Base-by-base conservation (phyloP, 2,797 vertebrate species). In the Hydrophis major region DNA sequence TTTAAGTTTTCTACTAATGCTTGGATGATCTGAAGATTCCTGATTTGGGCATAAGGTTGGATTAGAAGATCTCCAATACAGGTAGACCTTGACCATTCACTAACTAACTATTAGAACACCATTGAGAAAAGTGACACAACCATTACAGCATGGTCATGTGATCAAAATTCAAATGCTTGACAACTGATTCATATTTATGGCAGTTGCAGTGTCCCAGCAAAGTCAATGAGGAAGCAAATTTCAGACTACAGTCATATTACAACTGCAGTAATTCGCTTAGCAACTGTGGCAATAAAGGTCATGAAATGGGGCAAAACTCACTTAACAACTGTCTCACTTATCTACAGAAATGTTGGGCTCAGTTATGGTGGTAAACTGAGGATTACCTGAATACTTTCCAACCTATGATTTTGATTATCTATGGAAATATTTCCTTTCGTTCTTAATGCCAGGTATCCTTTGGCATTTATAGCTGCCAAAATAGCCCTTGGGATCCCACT, bases 401-500 rank as follows among this genome's bases (percentile, higher is more conserved):
- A 25, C 37, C 37, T 25, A 18, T 83, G 56, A 89, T 32, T 25
- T 57, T 28, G 10, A 16, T 56, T 8, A 92, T 1, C 55, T 50
- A 32, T 61, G 1, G 83, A 95, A 20, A 47, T 92, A 42, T 50
- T 47, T 8, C 59, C 55, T 56, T 90, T 0, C 63, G 25, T 0
- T 93, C 3, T 95, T 89, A 92, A 6, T 95, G 91, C 37, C 96
- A 99, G 99, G 88, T 99, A 99, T 91, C 99, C 99, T 0, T 93
- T 99, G 96, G 99, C 99, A 0, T 99, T 99, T 96, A 98, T 99
- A 91, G 99, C 99, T 83, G 99, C 99, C 91, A 99, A 99, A 96
- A 98, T 99, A 90, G 99, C 99, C 18, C 96, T 99, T 95, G 99
- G 99, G 83, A 99, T 99, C 66, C 98, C 98, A 11, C 97, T 99